Conservation (phyloP, 2,113 vertebrate species). For the Gadus macrocephalus region DNA sequence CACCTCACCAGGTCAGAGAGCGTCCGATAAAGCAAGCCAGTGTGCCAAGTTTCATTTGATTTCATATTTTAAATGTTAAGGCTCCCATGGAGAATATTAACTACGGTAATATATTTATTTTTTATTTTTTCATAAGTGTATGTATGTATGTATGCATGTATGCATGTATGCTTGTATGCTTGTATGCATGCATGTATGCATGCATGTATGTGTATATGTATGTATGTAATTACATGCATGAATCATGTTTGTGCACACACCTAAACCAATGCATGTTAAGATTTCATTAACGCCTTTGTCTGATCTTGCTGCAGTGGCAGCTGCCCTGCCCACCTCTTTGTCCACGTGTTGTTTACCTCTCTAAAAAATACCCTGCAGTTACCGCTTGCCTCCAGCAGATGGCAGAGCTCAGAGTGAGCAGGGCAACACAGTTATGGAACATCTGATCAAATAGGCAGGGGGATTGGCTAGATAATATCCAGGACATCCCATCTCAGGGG, state of each 20-base stretch:
- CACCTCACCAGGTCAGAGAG: no score
- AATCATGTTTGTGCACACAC: not conserved
- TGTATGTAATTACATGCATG: not conserved
- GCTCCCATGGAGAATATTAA: not conserved
- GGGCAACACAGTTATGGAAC: constrained; percentile 13
- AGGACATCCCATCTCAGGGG: not conserved
- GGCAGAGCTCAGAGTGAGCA: constrained; percentile 19
- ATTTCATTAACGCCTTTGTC: not conserved
- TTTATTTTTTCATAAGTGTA: not conserved
- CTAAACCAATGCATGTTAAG: not conserved
- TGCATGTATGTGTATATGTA: no score
- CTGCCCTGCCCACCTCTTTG: not conserved
- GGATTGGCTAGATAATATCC: constrained; percentile 10
- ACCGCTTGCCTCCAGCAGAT: constrained; percentile 24
- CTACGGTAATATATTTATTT: not conserved
- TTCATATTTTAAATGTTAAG: no score
- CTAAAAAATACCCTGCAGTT: constrained; percentile 17
- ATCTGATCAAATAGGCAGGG: constrained; percentile 13
- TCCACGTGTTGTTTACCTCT: constrained; percentile 16
- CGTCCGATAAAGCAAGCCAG: no score
- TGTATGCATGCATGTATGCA: not conserved
- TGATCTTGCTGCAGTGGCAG: not conserved
- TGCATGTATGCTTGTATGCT: not conserved
- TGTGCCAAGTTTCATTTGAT: no score
- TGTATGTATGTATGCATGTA: no score